A percentile compares a stretch with the other conserved stretches of the same genome.
phyloP scores from a whole-genome alignment of 2,113 vertebrate species.

The Scophthalmus maximus region DNA sequence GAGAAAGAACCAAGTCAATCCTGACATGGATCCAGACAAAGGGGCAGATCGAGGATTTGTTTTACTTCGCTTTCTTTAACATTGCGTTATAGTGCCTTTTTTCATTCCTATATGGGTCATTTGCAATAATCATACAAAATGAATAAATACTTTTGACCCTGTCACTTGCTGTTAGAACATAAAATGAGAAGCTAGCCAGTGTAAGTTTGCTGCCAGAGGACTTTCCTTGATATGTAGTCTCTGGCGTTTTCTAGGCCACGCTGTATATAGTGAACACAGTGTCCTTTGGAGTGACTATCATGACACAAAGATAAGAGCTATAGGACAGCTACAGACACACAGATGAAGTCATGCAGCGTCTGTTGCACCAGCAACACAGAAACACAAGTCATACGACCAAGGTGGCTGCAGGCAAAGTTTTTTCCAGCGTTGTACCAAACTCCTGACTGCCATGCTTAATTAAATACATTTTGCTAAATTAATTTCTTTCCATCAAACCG shows the following conservation, averaged over 20 bases:
- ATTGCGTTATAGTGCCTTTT: too few relatives aligned
- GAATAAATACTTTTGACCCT: background rate
- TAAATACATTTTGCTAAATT: background rate
- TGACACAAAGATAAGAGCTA: constrained; percentile 46
- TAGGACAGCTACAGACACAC: constrained; percentile 2
- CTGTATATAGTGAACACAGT: constrained; percentile 47
- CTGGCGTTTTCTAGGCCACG: constrained; percentile 10
- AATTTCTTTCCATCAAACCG: constrained; percentile 6
- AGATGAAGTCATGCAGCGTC: constrained; percentile 1
- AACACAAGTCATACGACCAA: constrained; percentile 48
- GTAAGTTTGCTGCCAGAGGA: background rate
- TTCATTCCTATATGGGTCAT: too few relatives aligned
- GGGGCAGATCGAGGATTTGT: too few relatives aligned
- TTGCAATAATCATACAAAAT: background rate
- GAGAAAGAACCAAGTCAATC: too few relatives aligned
- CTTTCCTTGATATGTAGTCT: constrained; percentile 11
- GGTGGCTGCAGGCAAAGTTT: constrained; percentile 30
- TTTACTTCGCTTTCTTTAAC: too few relatives aligned
- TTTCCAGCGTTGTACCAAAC: constrained; percentile 17
- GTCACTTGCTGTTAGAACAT: constrained; percentile 2
- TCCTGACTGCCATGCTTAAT: constrained; percentile 40
- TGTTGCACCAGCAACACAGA: constrained; percentile 8
- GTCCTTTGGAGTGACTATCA: constrained; percentile 15
- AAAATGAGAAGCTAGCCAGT: background rate
- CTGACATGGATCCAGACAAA: too few relatives aligned